Evolutionary conservation across 2,113 vertebrate genomes (phyloP).

Genomic region (Hyla sarda): DNA sequence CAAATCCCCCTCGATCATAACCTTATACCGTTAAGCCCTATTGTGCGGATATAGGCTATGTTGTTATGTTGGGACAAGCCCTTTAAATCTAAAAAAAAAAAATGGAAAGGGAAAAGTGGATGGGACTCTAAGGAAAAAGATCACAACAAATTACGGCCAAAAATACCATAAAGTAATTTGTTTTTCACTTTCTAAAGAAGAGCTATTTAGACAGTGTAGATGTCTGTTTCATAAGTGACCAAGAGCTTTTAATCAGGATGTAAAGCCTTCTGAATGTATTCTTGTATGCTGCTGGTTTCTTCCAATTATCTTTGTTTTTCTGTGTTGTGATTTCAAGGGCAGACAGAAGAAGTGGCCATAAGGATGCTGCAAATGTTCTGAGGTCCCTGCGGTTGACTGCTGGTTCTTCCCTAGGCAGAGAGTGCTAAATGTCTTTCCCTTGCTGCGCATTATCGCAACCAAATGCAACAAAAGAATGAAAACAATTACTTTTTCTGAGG

Average conservation of each 20-base stretch:
- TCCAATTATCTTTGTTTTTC: conserved; percentile 37
- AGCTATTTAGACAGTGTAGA: background rate
- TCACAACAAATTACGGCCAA: no score
- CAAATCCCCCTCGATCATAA: no score
- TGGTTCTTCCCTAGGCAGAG: conserved; percentile 2
- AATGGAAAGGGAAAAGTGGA: no score
- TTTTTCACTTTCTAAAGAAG: background rate
- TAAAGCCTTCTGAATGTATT: background rate
- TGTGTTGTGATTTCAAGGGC: conserved; percentile 10
- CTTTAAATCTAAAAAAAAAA: no score
- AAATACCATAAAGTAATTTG: no score
- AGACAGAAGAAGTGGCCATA: conserved; percentile 31
- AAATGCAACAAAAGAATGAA: conserved; percentile 36
- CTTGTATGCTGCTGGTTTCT: conserved; percentile 1
- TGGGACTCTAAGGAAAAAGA: no score
- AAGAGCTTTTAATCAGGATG: background rate
- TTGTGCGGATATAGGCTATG: no score
- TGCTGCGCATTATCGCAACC: conserved; percentile 30
- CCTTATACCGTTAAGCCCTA: no score
- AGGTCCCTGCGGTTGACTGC: conserved; percentile 43
- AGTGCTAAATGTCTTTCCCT: conserved; percentile 40
- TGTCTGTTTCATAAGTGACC: background rate
- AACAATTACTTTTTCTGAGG: conserved; percentile 55
- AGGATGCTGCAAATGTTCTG: conserved; percentile 34
- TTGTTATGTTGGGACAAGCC: no score